These are phyloP conservation scores for Drosophila dives DNA, from an alignment of 2,888 invertebrate species.

Conservation along the genomic window DNA sequence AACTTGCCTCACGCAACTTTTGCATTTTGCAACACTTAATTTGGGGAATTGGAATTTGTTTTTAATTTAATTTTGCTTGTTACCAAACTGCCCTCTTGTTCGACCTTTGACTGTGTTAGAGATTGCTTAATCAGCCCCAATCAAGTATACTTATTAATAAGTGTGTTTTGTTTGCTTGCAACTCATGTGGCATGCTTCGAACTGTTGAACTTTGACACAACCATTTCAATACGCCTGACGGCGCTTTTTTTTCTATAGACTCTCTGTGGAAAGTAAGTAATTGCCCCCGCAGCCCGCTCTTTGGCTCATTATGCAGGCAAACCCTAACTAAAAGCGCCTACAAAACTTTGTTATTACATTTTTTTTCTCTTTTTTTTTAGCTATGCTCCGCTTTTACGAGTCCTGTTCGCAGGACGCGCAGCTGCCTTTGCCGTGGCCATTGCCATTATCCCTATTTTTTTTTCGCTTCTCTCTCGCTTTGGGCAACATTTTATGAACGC, in stretches of 20 bases:
- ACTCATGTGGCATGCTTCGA: neutral
- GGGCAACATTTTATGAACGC: conserved; percentile 51
- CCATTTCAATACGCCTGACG: conserved; percentile 36
- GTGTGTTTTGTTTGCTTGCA: neutral
- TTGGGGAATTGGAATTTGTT: neutral
- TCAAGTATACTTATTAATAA: neutral
- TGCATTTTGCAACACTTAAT: neutral
- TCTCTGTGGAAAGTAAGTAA: conserved; percentile 36
- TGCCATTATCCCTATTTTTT: conserved; percentile 44
- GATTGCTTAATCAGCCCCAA: conserved; percentile 36
- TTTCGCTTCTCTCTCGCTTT: conserved; percentile 3
- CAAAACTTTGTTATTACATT: conserved; percentile 59
- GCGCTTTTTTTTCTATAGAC: conserved; percentile 18
- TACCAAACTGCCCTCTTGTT: conserved; percentile 23
- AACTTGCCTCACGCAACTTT: neutral
- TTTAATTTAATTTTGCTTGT: neutral
- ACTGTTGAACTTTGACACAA: conserved; percentile 15
- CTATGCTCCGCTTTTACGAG: conserved; percentile 35
- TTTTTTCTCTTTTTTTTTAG: neutral
- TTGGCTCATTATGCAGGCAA: conserved; percentile 36
- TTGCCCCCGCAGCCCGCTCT: conserved; percentile 42
- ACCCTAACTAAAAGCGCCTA: conserved; percentile 44
- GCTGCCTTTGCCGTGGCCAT: conserved; percentile 37
- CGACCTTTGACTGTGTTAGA: conserved; percentile 12
- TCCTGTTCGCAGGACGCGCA: conserved; percentile 18